Evolutionary conservation across 2,797 vertebrate genomes (phyloP).

Genomic region (Borostomias antarcticus): DNA sequence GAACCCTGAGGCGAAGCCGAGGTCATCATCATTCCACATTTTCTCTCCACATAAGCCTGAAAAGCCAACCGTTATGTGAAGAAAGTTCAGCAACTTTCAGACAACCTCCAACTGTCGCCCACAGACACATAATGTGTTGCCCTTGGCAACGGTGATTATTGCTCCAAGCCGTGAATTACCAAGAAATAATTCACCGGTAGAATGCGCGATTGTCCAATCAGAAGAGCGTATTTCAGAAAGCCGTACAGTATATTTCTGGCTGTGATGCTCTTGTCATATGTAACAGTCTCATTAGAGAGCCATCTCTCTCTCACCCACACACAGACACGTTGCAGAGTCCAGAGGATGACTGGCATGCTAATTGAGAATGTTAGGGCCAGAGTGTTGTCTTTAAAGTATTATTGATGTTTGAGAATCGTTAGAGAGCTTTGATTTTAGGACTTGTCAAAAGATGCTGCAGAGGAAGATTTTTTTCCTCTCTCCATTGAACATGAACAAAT

Average conservation of each 20-base stretch:
- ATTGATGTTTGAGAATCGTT: slow-evolving; percentile 63
- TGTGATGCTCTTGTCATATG: slow-evolving; percentile 13
- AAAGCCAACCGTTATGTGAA: too few species aligned
- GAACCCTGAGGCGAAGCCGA: too few species aligned
- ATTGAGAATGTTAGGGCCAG: slow-evolving; percentile 36
- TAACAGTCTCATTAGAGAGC: slow-evolving; percentile 43
- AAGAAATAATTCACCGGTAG: too few species aligned
- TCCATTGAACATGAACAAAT: slow-evolving; percentile 33
- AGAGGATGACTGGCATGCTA: slow-evolving; percentile 48
- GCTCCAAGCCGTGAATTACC: too few species aligned
- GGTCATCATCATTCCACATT: too few species aligned
- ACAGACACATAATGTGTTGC: too few species aligned
- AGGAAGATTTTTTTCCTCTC: slow-evolving; percentile 31
- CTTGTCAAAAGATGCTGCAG: slow-evolving; percentile 50
- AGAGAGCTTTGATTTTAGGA: slow-evolving; percentile 61
- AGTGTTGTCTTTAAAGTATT: slow-evolving; percentile 61
- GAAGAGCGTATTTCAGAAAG: too few species aligned
- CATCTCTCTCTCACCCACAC: slow-evolving; percentile 17
- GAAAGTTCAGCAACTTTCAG: too few species aligned
- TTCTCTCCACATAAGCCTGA: too few species aligned
- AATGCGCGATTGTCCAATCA: too few species aligned
- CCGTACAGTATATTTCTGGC: slow-evolving; percentile 28
- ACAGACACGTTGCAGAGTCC: slow-evolving; percentile 27
- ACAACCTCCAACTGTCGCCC: too few species aligned
- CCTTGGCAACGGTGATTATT: too few species aligned